Conservation (phyloP, 2,113 vertebrate species). For the Ctenodactylus gundi region DNA sequence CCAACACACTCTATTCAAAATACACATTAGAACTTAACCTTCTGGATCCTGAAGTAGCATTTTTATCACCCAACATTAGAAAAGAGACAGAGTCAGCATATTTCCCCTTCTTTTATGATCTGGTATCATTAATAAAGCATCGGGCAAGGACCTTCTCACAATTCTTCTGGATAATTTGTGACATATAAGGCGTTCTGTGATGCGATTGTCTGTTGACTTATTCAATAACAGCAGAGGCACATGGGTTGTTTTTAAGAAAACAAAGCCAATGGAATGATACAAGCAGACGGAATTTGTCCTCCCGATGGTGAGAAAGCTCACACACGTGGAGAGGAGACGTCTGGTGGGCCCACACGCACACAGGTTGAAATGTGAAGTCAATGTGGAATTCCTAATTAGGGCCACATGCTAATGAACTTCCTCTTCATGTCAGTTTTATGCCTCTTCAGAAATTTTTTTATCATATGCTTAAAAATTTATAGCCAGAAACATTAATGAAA, state of each 20-base stretch:
- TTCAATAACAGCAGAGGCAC: conserved; percentile 76
- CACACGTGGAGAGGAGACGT: conserved; percentile 62
- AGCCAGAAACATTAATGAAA: conserved; percentile 91
- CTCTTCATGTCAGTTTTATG: conserved; percentile 92
- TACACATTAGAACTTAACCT: conserved; percentile 97
- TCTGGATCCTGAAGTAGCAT: conserved; percentile 94
- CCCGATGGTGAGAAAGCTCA: background rate
- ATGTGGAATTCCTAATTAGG: conserved; percentile 93
- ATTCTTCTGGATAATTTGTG: conserved; percentile 89
- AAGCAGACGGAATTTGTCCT: conserved; percentile 24
- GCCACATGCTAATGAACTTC: conserved; percentile 89
- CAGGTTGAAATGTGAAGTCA: conserved; percentile 83
- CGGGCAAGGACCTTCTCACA: conserved; percentile 85
- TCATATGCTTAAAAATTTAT: conserved; percentile 94
- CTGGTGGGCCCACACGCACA: conserved; percentile 82
- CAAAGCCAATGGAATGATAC: conserved; percentile 79
- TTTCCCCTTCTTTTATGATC: conserved; percentile 88
- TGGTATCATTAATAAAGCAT: conserved; percentile 94
- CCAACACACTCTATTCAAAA: conserved; percentile 93
- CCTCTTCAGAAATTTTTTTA: conserved; percentile 92
- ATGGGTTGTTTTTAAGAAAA: conserved; percentile 67
- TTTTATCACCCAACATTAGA: conserved; percentile 94
- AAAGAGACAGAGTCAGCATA: conserved; percentile 92
- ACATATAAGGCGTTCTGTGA: conserved; percentile 84
- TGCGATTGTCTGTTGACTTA: conserved; percentile 90